Conservation (phyloP, 2,113 vertebrate genomes). For the Plotosus lineatus region DNA sequence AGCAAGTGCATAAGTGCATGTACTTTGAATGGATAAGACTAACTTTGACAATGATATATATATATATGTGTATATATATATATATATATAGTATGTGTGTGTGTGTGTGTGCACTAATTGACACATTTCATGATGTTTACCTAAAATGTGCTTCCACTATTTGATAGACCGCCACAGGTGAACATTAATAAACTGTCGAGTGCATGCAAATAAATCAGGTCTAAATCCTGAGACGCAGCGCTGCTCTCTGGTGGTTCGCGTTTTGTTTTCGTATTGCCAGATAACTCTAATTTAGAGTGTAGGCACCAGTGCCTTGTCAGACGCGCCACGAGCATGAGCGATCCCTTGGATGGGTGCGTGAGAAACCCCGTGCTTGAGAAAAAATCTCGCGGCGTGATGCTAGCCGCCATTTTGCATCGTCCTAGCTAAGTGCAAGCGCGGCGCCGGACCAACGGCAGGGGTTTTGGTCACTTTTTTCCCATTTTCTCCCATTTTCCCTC, state of each 20-base stretch:
- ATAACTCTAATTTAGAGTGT: neutral
- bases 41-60: too few species aligned
- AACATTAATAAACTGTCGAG: neutral
- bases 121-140: too few species aligned
- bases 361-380: constrained; percentile 82
- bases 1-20: too few species aligned
- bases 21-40: too few species aligned
- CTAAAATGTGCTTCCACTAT: too few species aligned
- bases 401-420: constrained; percentile 97
- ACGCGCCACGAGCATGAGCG: constrained; percentile 44
- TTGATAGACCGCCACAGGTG: too few species aligned
- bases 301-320: neutral
- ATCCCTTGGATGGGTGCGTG: constrained; percentile 73
- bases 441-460: constrained; percentile 84
- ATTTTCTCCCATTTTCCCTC: constrained; percentile 71
- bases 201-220: neutral
- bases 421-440: constrained; percentile 84
- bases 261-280: neutral
- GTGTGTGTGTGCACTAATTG: too few species aligned
- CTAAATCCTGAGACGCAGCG: neutral
- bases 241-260: constrained; percentile 1
- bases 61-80: too few species aligned
- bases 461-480: constrained; percentile 78
- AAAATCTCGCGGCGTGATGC: constrained; percentile 82
- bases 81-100: too few species aligned